Base-by-base conservation (phyloP, 1,140 invertebrate genomes). In the Lasioglossum baleicum region DNA sequence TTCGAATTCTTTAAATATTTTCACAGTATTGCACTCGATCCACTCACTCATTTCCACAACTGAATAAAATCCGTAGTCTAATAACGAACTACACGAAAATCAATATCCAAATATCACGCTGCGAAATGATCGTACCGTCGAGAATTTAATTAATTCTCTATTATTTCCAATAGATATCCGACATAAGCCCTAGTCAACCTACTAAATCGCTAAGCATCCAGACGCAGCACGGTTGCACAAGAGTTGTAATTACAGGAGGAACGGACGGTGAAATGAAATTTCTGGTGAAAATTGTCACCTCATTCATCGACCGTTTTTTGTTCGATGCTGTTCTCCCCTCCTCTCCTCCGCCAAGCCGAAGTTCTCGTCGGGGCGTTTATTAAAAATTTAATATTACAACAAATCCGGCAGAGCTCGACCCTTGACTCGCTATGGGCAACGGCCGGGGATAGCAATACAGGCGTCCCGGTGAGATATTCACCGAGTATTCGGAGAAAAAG, bases 201-300 rank as follows among this genome's bases (percentile, higher is more conserved):
- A 48, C 61, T 80, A 77, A 81, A 68, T 86, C 80, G 82, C 83
- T 86, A 75, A 82, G 81, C 76, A 65, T 81, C 70, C 78, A 83
- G 76, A 65, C 83, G 80, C 75, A 73, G 75, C 70, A 80, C 70
- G 80, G 69, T 82, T 88, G 83, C 83, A 86, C 76, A 83, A 48
- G 15, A 26, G 58, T 35, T 68, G 80, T 79, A 84, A 79, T 87
- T 80, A 80, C 77, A 71, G 63, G 80, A 82, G 75, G 76, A 79
- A 66, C 22, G 75, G 40, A 69, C 63, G 64, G n/a, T 40, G 56
- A 69, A 83, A 86, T 83, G 40, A 83, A 77, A 86, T 80, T 78
- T 75, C 48, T n/a, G 56, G 53, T 2, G 42, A 60, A 74, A 74
- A 56, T 44, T 13, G 42, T 60, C 40, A 8, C 26, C 48, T 40